Conservation (phyloP, 2,113 vertebrate genomes). For the Tringa solitaria region DNA sequence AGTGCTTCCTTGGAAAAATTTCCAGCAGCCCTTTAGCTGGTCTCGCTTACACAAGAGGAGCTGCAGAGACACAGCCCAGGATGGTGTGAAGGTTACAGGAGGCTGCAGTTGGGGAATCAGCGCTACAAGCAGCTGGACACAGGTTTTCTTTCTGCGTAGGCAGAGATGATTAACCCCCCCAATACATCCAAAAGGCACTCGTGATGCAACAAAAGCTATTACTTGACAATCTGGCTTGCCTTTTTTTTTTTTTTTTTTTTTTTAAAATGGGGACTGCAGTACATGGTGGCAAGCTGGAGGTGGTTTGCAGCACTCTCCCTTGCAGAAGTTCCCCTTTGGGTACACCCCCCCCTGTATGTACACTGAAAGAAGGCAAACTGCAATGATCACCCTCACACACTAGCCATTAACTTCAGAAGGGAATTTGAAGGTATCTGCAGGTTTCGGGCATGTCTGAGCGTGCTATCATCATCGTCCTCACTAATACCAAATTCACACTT, state of each 20-base stretch:
- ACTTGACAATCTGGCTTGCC: neutral
- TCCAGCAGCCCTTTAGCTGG: neutral
- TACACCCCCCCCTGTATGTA: fast-evolving
- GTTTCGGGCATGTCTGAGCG: neutral
- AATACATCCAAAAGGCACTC: neutral
- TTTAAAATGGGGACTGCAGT: neutral
- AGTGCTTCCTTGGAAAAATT: neutral
- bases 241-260: too few relatives aligned
- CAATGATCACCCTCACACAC: neutral
- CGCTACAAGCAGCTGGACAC: fast-evolving
- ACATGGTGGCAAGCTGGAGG: fast-evolving
- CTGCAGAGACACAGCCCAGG: neutral
- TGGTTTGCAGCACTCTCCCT: fast-evolving
- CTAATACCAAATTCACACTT: neutral
- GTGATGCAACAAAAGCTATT: neutral
- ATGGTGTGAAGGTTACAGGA: neutral
- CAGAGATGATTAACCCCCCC: neutral
- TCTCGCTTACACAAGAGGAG: neutral
- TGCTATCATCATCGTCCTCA: fast-evolving
- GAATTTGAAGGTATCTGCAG: neutral
- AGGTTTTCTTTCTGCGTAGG: neutral
- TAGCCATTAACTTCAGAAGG: neutral
- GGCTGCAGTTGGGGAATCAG: neutral
- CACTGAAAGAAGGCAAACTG: neutral
- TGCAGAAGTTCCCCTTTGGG: fast-evolving